Evolutionary conservation across 2,113 vertebrate genomes (phyloP), one percentile per base, ranked within the genome.

Genomic region (Saccopteryx leptura): DNA sequence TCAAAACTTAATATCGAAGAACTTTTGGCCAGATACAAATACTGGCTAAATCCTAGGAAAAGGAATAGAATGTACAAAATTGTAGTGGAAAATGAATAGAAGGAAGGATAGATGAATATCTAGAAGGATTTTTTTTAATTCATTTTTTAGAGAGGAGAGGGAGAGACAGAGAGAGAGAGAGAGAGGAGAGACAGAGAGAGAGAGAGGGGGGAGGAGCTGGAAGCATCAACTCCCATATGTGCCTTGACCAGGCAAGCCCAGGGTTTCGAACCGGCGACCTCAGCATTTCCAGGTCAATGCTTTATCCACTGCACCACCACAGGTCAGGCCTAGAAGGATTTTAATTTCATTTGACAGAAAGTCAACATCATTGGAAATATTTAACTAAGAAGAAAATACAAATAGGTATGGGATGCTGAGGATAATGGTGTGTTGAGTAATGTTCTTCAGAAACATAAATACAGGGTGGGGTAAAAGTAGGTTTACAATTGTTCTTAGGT

Each of bases 311-410:
- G n/a, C n/a, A n/a, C n/a, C n/a, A n/a, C n/a, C n/a, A n/a, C n/a
- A n/a, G n/a, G n/a, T n/a, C n/a, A n/a, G n/a, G n/a, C n/a, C 26
- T 83, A 50, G 26, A 14, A 10, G 9, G 65, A 93, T 56, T 93
- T 81, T 71, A 81, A 54, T 56, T 80, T 63, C 56, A 56, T 91
- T 33, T 87, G 24, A 87, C 65, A 79, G 17, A 33, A 91, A 80
- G 21, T 65, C 48, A 74, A 9, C 48, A 72, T 5, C 2, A 33
- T 4, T 23, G 19, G 65, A 56, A 56, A 28, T 80, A 33, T 56
- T 79, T 56, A n/a, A 71, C 24, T 61, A 71, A 84, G 23, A 33
- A 74, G 56, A 87, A 85, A 79, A 21, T 66, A 28, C 8, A 28
- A 65, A 11, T 80, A 23, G 13, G 26, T n/a, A 31, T 14, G 9